A percentile compares a stretch with the other conserved stretches of the same genome.
Conservation (phyloP, 2,113 vertebrate genomes). For the Scophthalmus maximus region DNA sequence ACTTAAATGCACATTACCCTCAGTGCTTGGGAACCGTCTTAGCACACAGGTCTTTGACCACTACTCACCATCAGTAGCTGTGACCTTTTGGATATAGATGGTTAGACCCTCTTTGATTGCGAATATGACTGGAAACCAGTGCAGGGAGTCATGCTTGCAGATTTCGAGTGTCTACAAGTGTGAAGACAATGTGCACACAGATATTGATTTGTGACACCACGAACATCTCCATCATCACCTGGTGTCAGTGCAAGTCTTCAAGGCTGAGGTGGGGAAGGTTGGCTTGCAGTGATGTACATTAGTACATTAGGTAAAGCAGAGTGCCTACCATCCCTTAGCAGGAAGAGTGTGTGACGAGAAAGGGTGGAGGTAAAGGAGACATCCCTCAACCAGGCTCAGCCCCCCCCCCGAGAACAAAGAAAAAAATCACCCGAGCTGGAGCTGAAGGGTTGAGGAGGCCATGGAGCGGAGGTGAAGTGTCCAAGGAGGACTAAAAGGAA, state of each 20-base stretch:
- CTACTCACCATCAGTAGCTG: neutral
- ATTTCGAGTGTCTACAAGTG: conserved; percentile 30
- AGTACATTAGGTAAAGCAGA: neutral
- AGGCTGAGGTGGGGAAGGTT: neutral
- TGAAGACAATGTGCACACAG: conserved; percentile 15
- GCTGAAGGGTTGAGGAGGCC: conserved; percentile 28
- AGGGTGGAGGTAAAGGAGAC: neutral
- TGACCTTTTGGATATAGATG: neutral
- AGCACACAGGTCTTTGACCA: conserved; percentile 9
- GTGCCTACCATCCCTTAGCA: neutral
- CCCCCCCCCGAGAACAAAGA: neutral
- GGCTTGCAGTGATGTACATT: neutral
- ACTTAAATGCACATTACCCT: neutral
- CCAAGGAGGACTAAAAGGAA: neutral
- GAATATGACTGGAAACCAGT: conserved; percentile 17
- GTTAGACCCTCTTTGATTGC: conserved; percentile 7
- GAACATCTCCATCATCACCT: conserved; percentile 10
- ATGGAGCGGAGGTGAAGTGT: conserved; percentile 30
- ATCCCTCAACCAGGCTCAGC: conserved; percentile 4
- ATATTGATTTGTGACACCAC: neutral
- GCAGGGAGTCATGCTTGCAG: conserved; percentile 13
- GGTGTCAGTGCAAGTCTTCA: conserved; percentile 9
- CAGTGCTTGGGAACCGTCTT: conserved; percentile 13
- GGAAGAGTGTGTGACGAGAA: neutral
- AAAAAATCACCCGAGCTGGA: conserved; percentile 9